Conservation (phyloP, 1,140 invertebrate species). For the Phenacoccus solenopsis region DNA sequence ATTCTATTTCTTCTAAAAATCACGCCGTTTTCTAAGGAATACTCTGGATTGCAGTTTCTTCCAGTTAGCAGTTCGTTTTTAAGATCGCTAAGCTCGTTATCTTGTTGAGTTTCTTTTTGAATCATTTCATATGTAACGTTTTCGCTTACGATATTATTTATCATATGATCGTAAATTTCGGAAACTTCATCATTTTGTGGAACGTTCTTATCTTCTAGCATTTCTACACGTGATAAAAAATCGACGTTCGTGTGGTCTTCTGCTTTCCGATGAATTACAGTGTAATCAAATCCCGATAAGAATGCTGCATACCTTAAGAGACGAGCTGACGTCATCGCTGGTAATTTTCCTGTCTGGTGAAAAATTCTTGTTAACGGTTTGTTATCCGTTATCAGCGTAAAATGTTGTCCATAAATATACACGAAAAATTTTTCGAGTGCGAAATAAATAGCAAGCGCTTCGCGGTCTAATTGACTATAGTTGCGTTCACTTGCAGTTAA, state of each 20-base stretch:
- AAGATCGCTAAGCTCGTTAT: too few species aligned
- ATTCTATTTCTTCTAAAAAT: not conserved
- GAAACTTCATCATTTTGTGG: too few species aligned
- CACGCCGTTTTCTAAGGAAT: not conserved
- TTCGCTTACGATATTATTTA: too few species aligned
- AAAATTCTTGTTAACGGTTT: constrained; percentile 35
- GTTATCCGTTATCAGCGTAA: constrained; percentile 21
- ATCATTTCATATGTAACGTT: too few species aligned
- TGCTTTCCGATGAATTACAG: constrained; percentile 34
- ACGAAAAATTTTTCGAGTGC: constrained; percentile 35
- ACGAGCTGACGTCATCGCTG: constrained; percentile 27
- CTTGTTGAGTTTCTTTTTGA: too few species aligned
- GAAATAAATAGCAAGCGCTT: too few species aligned
- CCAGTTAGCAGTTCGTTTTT: not conserved
- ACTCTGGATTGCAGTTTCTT: not conserved
- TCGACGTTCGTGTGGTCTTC: constrained; percentile 27
- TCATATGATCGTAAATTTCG: too few species aligned
- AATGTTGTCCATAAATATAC: constrained; percentile 23
- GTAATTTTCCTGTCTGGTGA: constrained; percentile 27
- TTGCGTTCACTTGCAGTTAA: constrained; percentile 29
- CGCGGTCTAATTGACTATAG: constrained; percentile 34
- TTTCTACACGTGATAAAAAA: constrained; percentile 23
- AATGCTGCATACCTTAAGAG: constrained; percentile 30
- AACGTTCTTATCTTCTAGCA: too few species aligned
- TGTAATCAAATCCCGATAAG: constrained; percentile 32